Evolutionary conservation across 2,113 vertebrate species (phyloP).

Genomic region (Apeltes quadracus): DNA sequence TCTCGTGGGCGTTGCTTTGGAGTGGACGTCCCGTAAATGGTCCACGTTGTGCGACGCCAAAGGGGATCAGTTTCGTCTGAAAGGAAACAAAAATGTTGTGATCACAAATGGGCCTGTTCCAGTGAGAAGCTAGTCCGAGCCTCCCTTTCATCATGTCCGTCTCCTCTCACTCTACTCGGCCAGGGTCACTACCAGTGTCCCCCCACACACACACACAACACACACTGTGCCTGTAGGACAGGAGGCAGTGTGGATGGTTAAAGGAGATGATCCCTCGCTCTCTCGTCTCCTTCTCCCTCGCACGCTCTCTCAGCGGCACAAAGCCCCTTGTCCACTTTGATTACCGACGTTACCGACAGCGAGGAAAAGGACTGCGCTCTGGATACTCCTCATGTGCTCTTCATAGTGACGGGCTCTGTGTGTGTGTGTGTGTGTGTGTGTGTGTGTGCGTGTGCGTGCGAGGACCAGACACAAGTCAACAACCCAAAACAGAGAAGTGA

Average conservation of each 20-base stretch:
- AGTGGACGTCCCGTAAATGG: slow-evolving; percentile 44
- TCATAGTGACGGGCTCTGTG: slow-evolving; percentile 23
- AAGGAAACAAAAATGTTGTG: slow-evolving; percentile 28
- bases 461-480: slow-evolving; percentile 64
- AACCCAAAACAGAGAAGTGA: slow-evolving; percentile 62
- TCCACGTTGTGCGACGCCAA: slow-evolving; percentile 13
- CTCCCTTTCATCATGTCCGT: slow-evolving; percentile 34
- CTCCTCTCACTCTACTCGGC: slow-evolving; percentile 6
- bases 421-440: slow-evolving; percentile 21
- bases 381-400: slow-evolving; percentile 35
- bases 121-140: slow-evolving; percentile 31
- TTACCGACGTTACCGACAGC: slow-evolving; percentile 79
- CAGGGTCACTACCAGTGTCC: slow-evolving; percentile 41
- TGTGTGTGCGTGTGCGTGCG: slow-evolving; percentile 7
- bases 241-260: slow-evolving; percentile 69
- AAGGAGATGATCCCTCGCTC: slow-evolving; percentile 62
- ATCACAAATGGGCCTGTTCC: slow-evolving; percentile 4
- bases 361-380: slow-evolving; percentile 68
- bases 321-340: slow-evolving; percentile 78
- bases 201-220: neutral
- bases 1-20: slow-evolving; percentile 32
- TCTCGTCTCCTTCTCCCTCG: slow-evolving; percentile 27
- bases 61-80: slow-evolving; percentile 43
- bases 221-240: slow-evolving; percentile 49
- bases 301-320: slow-evolving; percentile 65